Conservation (phyloP, 2,113 vertebrate genomes). For the Calyptommatus sinebrachiatus region DNA sequence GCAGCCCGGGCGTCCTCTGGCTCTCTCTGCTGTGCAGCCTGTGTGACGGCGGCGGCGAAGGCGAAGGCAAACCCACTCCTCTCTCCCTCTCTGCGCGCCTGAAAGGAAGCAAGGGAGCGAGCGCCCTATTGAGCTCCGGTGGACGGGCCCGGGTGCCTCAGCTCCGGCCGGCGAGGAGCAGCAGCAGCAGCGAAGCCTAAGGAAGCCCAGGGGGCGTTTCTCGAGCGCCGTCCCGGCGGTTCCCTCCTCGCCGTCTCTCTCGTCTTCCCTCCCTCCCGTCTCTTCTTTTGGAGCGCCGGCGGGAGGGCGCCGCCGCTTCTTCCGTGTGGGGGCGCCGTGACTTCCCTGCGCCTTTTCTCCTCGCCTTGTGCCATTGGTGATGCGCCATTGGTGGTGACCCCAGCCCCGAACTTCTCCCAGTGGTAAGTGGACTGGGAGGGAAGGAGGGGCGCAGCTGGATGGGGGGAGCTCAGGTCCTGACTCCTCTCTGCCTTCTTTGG, state of each 20-base stretch:
- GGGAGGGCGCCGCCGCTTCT: constrained; percentile 6
- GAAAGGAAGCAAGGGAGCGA: not conserved
- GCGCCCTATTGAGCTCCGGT: constrained; percentile 14
- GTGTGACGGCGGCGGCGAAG: constrained; percentile 20
- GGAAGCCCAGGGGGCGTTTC: not conserved
- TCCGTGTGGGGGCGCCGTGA: not conserved
- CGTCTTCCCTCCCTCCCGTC: not conserved
- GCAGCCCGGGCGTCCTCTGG: constrained; percentile 20
- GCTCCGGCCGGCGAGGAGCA: not conserved
- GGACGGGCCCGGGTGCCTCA: constrained; percentile 33
- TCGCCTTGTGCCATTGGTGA: constrained; percentile 64
- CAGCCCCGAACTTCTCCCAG: constrained; percentile 72
- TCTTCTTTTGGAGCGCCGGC: not conserved
- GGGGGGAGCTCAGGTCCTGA: too few species aligned
- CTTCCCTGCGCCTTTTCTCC: not conserved
- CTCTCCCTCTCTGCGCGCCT: not conserved
- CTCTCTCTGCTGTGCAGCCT: constrained; percentile 8
- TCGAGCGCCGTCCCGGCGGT: constrained; percentile 6
- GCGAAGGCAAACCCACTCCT: not conserved
- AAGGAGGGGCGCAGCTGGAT: too few species aligned
- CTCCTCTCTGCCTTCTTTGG: too few species aligned
- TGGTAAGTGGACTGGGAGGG: constrained; percentile 68
- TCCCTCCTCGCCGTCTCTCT: too few species aligned
- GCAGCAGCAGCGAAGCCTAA: not conserved
- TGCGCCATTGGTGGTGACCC: constrained; percentile 66